Base-by-base conservation (phyloP, 2,888 invertebrate genomes). In the Drosophila rubida region DNA sequence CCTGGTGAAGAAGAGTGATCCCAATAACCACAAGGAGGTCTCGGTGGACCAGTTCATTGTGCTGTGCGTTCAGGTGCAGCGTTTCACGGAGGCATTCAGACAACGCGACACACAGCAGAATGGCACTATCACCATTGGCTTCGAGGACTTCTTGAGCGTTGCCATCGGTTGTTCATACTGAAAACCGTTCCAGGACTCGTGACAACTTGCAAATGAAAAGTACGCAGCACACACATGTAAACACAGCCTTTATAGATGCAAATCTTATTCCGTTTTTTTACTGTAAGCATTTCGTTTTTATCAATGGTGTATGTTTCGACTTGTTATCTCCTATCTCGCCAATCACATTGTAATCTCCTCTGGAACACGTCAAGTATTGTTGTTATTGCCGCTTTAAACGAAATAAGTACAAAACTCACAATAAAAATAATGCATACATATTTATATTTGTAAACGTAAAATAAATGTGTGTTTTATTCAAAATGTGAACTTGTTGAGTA, bases 11-110 rank as follows among this genome's bases (percentile, higher is more conserved):
- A 95, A 95, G 90, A 94, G 95, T 87, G 96, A 96, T 91, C 91
- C 94, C 0, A 93, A 93, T 64, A 93, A 93, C 68, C 94, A 93
- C 67, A 94, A 93, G 71, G 94, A 94, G 83, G 94, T 95, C 67
- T 95, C 96, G 0, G 95, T 98, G 37, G 98, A 98, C 92, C 95
- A 95, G 81, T 98, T 98, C 90, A 97, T 98, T 79, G 96, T 97
- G 37, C 91, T 96, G 9, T 97, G 97, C 91, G 96, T 98, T 8
- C 96, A 97, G 93, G 94, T 98, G 72, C 97, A 97, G 90, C 95
- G 95, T 69, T 96, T 97, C 76, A 97, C 95, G 30, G 98, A 98
- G 90, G 96, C 97, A 19, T 98, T 98, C 90, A 93, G 95, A 85
- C 93, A 93, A 58, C 94, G 96, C 54, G 98, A 98, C 90, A 93